Percentiles rank a stretch among this genome's conserved stretches.
Evolutionary conservation across 2,888 invertebrate species (phyloP).

Genomic region (Parapristionchus giblindavisi): DNA sequence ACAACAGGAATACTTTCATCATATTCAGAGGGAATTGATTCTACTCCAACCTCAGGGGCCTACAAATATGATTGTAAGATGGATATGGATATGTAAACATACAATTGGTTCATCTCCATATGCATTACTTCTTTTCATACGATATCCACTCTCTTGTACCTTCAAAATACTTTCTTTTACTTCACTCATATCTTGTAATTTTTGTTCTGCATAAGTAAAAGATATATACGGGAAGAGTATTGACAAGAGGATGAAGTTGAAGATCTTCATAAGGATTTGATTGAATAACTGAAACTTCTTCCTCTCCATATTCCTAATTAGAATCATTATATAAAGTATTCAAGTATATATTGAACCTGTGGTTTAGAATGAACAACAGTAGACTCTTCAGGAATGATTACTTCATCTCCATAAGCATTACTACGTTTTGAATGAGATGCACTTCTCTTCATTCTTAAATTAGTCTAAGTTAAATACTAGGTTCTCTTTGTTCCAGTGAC

Average conservation of each 20-base stretch:
- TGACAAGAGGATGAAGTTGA: conserved; percentile 20
- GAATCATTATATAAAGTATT: too few relatives aligned
- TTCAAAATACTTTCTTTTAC: neutral
- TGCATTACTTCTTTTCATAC: conserved; percentile 3
- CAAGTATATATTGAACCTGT: too few relatives aligned
- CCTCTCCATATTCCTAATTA: conserved; percentile 29
- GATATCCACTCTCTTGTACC: conserved; percentile 23
- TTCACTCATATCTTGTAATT: neutral
- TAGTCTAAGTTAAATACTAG: too few relatives aligned
- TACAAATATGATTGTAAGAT: neutral
- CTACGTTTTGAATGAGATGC: conserved; percentile 5
- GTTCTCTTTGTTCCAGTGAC: too few relatives aligned
- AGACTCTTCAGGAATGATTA: conserved; percentile 25
- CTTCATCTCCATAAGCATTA: conserved; percentile 40
- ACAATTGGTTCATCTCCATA: conserved; percentile 27
- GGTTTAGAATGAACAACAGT: too few relatives aligned
- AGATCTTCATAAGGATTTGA: conserved; percentile 22
- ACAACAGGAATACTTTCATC: conserved; percentile 3
- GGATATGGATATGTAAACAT: neutral
- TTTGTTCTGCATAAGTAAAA: too few relatives aligned
- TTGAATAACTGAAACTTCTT: conserved; percentile 7
- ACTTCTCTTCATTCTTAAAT: too few relatives aligned
- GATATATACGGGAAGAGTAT: too few relatives aligned
- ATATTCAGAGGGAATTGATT: neutral
- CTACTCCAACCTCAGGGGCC: conserved; percentile 4